These are phyloP conservation scores for Australoheros facetus DNA, from an alignment of 2,797 vertebrate species.

Conservation along the genomic window DNA sequence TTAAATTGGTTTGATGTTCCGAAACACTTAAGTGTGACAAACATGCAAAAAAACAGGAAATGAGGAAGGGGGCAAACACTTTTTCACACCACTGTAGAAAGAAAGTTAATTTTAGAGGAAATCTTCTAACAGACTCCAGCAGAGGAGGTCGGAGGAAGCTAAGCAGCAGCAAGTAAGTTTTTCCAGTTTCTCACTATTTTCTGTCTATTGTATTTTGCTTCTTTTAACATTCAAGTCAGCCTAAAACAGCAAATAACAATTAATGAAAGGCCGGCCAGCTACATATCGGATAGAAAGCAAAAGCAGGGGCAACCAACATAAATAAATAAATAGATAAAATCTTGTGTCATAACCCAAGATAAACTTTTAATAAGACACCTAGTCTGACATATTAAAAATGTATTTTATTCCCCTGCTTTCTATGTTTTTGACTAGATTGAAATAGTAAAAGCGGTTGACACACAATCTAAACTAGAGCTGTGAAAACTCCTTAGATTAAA, in stretches of 20 bases:
- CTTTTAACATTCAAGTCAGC: neutral
- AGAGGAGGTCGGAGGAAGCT: neutral
- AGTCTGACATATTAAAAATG: neutral
- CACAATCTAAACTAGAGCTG: neutral
- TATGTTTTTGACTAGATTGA: neutral
- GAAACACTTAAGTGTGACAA: too few species aligned
- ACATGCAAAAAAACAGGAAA: too few species aligned
- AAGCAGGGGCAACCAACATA: too few species aligned
- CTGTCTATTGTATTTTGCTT: neutral
- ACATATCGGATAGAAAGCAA: neutral
- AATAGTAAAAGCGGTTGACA: neutral
- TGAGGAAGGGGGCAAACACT: too few species aligned
- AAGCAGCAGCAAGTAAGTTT: neutral
- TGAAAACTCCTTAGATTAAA: constrained; percentile 12
- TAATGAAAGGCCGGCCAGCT: neutral
- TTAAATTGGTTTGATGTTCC: too few species aligned
- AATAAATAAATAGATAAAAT: neutral
- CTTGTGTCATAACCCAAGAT: neutral
- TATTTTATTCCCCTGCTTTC: neutral
- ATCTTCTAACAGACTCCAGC: neutral
- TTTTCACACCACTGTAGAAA: too few species aligned
- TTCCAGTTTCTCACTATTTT: neutral
- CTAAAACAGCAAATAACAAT: neutral
- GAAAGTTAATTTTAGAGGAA: neutral
- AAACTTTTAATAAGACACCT: neutral